Conservation (phyloP, 2,797 vertebrate species). For the Psittacula derbiana region DNA sequence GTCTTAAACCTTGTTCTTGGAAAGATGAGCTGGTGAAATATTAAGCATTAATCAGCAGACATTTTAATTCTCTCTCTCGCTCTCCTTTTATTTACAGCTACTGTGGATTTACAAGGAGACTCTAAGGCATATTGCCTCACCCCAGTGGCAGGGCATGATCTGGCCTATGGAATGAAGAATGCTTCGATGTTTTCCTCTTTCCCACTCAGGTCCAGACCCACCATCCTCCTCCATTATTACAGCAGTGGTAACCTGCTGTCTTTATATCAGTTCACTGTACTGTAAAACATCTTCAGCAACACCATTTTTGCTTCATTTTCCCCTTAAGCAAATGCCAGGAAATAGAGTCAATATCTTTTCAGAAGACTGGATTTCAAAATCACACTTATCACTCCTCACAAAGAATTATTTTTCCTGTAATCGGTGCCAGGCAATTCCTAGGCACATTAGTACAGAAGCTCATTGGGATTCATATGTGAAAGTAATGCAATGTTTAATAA, state of each 20-base stretch:
- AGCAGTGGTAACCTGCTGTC: neutral
- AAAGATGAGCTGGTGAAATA: slow-evolving; percentile 11
- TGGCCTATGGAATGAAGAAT: neutral
- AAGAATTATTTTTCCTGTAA: slow-evolving; percentile 9
- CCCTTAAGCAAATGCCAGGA: neutral
- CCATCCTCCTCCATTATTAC: neutral
- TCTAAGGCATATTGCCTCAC: neutral
- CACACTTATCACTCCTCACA: neutral
- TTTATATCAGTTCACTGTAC: neutral
- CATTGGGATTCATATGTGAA: neutral
- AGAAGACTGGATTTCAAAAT: slow-evolving; percentile 14
- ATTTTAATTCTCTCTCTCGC: neutral
- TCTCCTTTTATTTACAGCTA: neutral
- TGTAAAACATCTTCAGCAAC: neutral
- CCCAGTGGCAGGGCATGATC: neutral
- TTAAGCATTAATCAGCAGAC: neutral
- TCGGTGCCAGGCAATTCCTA: neutral
- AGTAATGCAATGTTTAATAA: slow-evolving; percentile 35
- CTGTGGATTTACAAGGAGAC: neutral
- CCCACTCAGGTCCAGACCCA: neutral
- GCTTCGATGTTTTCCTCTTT: neutral
- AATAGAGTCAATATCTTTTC: slow-evolving; percentile 2
- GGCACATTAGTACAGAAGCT: slow-evolving; percentile 2
- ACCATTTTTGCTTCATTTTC: neutral
- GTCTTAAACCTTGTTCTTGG: neutral